Evolutionary conservation across 2,113 vertebrate genomes (phyloP).

Genomic region (Nyctereutes procyonoides): DNA sequence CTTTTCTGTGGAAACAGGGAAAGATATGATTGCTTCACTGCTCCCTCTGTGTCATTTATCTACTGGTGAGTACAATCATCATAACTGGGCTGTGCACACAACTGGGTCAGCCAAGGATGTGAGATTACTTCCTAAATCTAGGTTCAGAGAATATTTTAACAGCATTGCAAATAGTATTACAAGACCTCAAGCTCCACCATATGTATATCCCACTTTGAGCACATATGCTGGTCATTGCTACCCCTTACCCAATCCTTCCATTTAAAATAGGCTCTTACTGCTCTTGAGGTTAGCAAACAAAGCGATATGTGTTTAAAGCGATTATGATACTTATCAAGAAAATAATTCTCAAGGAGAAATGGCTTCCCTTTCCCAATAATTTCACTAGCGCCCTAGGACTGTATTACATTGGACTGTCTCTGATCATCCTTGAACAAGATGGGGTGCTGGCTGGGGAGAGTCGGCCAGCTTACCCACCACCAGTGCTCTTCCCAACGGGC

Average conservation of each 20-base stretch:
- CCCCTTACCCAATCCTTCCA: not conserved
- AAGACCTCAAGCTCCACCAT: not conserved
- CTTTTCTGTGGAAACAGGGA: not conserved
- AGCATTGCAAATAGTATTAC: not conserved
- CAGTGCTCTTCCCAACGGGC: not conserved
- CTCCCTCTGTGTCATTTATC: not conserved
- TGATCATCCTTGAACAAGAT: not conserved
- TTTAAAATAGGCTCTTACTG: not conserved
- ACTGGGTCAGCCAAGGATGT: not conserved
- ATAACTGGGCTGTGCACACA: not conserved
- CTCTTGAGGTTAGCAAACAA: not conserved
- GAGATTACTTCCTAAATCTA: not conserved
- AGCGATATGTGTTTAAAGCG: not conserved
- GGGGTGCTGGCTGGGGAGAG: not conserved
- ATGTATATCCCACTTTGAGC: not conserved
- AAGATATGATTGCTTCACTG: not conserved
- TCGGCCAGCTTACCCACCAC: not conserved
- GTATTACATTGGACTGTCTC: not conserved
- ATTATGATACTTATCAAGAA: not conserved
- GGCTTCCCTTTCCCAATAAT: not conserved
- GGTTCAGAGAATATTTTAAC: not conserved
- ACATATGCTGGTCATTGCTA: no score
- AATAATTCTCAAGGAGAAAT: not conserved
- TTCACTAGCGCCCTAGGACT: not conserved
- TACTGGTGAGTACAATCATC: not conserved